Evolutionary conservation across 2,113 vertebrate genomes (phyloP).

Genomic region (Pteronura brasiliensis): DNA sequence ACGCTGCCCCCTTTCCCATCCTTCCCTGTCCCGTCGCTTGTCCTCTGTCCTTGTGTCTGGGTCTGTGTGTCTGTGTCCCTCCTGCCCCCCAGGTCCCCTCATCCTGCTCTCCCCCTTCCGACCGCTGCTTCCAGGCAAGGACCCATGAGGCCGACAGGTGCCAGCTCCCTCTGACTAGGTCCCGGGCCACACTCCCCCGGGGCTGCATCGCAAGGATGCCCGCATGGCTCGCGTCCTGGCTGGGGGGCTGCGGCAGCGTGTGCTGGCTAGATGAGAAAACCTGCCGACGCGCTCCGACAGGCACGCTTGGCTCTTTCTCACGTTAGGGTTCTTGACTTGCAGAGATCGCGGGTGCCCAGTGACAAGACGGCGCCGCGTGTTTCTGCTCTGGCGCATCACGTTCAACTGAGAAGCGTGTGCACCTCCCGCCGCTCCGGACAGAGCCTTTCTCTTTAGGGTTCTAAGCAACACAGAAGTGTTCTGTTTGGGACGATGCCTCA

Average conservation of each 20-base stretch:
- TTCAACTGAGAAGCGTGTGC: not conserved
- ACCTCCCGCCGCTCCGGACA: not conserved
- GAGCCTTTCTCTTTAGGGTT: not conserved
- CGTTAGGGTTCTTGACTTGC: not conserved
- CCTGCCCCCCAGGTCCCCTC: not conserved
- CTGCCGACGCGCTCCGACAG: not conserved
- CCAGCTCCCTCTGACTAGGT: not conserved
- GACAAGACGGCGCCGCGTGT: not conserved
- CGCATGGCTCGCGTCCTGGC: not conserved
- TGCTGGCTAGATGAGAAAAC: not conserved
- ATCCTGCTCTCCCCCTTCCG: not conserved
- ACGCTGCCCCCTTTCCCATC: not conserved
- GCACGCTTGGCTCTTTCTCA: not conserved
- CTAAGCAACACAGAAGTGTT: not conserved
- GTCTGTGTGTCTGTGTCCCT: not conserved
- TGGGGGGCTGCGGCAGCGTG: not conserved
- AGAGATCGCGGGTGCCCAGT: not conserved
- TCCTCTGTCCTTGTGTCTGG: not conserved
- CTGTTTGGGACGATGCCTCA: not conserved
- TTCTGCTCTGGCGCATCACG: not conserved
- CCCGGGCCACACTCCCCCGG: not conserved
- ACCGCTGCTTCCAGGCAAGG: not conserved
- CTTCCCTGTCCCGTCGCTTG: not conserved
- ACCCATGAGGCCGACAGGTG: not conserved
- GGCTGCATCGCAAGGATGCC: not conserved